Percentiles rank a stretch among this genome's conserved stretches.
phyloP scores from a whole-genome alignment of 2,888 invertebrate genomes.

The Rhabditophanes sp. region DNA sequence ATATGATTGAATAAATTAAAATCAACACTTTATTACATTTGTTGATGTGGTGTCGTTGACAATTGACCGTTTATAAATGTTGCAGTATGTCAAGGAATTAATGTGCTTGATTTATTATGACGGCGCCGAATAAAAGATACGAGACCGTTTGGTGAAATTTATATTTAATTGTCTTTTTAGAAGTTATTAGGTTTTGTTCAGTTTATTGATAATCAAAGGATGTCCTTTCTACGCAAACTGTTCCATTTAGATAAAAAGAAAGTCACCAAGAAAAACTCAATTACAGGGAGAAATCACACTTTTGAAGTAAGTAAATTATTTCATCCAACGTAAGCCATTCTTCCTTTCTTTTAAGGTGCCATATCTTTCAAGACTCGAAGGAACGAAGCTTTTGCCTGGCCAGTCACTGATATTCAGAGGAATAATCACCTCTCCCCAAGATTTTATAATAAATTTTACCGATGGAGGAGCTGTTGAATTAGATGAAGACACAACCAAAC shows the following conservation, averaged over 20 bases:
- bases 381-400: constrained; percentile 37
- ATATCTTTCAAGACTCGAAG: constrained; percentile 40
- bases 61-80: no score
- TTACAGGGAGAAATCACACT: constrained; percentile 38
- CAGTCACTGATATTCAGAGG: constrained; percentile 42
- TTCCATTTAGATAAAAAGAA: constrained; percentile 26
- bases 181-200: no score
- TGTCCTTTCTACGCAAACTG: constrained; percentile 27
- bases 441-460: constrained; percentile 38
- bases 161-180: no score
- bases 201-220: no score
- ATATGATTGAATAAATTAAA: no score
- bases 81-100: no score
- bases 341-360: constrained; percentile 20
- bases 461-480: constrained; percentile 33
- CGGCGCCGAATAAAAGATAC: no score
- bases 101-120: no score
- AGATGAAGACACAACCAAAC: constrained; percentile 24
- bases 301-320: constrained; percentile 16
- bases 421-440: constrained; percentile 29
- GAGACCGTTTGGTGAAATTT: no score
- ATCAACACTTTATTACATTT: no score
- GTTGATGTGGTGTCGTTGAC: no score
- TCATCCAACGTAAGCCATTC: constrained; percentile 1
- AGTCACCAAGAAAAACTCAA: constrained; percentile 35